These are phyloP conservation scores for Hippocampus mohnikei DNA, from an alignment of 2,113 vertebrate species.

Conservation along the genomic window DNA sequence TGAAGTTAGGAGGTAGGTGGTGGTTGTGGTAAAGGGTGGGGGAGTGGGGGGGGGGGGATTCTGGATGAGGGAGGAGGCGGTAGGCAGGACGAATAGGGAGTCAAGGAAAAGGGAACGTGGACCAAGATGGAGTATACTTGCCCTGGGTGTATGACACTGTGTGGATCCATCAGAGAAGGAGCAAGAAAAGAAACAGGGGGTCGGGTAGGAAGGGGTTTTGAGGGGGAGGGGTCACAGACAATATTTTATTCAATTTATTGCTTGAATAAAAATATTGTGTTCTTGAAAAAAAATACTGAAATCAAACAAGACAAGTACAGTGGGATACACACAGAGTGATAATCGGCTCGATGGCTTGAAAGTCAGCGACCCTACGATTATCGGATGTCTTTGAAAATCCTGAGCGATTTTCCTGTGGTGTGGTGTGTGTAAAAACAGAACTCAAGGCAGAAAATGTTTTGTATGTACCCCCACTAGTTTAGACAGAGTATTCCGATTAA, in stretches of 20 bases:
- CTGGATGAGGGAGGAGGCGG: constrained; percentile 68
- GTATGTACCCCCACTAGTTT: too few species aligned
- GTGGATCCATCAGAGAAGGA: constrained; percentile 99
- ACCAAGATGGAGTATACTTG: constrained; percentile 99
- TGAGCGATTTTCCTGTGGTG: background rate
- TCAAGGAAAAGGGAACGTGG: constrained; percentile 83
- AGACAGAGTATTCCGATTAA: too few species aligned
- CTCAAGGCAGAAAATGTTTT: too few species aligned
- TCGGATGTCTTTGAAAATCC: background rate
- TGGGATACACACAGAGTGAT: background rate
- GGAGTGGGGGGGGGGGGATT: constrained; percentile 55
- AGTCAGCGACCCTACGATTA: background rate
- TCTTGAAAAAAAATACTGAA: constrained; percentile 74
- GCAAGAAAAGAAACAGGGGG: constrained; percentile 98
- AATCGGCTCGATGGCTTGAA: background rate
- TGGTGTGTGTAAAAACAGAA: background rate
- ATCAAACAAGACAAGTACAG: constrained; percentile 77
- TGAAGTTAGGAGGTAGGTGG: constrained; percentile 53
- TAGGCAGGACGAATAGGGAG: constrained; percentile 54
- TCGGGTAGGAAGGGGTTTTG: constrained; percentile 79
- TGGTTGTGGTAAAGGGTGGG: constrained; percentile 59
- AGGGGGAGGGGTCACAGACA: constrained; percentile 88
- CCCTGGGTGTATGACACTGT: constrained; percentile 93
- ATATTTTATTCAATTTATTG: constrained; percentile 99
- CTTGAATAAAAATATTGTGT: constrained; percentile 99